These are phyloP conservation scores for Nomada fucata DNA, from an alignment of 2,888 invertebrate genomes.

Conservation along the genomic window DNA sequence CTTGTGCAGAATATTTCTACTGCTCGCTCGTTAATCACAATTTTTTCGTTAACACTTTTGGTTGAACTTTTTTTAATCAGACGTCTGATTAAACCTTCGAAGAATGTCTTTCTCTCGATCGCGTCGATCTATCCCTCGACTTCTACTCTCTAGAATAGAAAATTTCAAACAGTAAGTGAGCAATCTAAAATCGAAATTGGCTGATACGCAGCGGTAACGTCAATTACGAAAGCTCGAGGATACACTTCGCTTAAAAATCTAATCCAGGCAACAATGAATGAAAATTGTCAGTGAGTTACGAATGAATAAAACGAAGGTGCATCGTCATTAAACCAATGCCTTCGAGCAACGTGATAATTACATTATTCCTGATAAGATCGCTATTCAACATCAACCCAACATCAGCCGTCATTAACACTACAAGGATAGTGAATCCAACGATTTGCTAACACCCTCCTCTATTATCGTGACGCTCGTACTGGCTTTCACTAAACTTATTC, in stretches of 20 bases:
- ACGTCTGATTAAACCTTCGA: no score
- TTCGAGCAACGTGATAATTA: constrained; percentile 69
- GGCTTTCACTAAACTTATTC: constrained; percentile 39
- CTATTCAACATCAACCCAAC: constrained; percentile 49
- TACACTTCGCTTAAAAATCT: background rate
- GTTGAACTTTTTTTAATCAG: no score
- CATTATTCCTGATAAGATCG: constrained; percentile 71
- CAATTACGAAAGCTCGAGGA: constrained; percentile 24
- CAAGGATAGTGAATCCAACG: constrained; percentile 61
- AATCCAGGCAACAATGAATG: constrained; percentile 42
- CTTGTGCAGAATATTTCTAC: background rate
- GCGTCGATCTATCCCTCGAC: no score
- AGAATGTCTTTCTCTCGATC: no score
- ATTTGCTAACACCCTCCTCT: constrained; percentile 68
- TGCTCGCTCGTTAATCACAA: no score
- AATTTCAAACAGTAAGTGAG: background rate
- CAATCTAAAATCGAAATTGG: no score
- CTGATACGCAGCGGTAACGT: constrained; percentile 10
- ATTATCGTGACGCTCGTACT: constrained; percentile 61
- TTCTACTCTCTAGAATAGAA: background rate
- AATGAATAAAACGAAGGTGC: constrained; percentile 45
- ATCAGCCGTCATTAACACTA: constrained; percentile 57
- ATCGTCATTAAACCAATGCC: constrained; percentile 63
- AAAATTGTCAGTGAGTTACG: constrained; percentile 34
- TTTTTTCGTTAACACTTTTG: no score